Evolutionary conservation across 2,113 vertebrate species (phyloP).

Genomic region (Candoia aspera): DNA sequence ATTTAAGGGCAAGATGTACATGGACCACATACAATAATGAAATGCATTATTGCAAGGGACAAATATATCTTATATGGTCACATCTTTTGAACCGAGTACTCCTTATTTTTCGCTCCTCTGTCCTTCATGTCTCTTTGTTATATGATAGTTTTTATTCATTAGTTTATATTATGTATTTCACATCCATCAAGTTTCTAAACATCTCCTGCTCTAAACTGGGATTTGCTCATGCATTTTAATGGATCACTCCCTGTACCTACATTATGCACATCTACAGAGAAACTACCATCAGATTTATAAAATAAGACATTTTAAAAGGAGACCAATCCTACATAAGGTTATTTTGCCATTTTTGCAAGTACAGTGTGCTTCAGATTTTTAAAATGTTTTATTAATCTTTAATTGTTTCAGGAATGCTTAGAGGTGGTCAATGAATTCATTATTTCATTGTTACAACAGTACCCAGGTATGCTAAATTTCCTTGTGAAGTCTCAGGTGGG

Average conservation of each 20-base stretch:
- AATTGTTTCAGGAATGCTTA: background rate
- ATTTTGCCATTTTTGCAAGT: background rate
- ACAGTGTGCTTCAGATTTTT: background rate
- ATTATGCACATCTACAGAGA: background rate
- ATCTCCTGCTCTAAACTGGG: background rate
- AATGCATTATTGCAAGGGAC: background rate
- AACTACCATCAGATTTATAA: background rate
- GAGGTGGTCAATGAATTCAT: background rate
- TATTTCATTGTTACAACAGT: background rate
- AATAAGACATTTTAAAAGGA: slow-evolving; percentile 5
- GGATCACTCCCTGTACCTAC: background rate
- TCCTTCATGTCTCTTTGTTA: background rate
- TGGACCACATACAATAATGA: background rate
- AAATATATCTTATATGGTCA: background rate
- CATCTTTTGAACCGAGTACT: background rate
- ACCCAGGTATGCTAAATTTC: background rate
- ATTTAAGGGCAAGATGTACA: background rate
- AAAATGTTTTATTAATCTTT: slow-evolving; percentile 6
- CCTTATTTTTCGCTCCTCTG: background rate
- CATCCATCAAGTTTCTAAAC: background rate
- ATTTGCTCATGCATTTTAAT: slow-evolving; percentile 1
- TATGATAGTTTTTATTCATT: background rate
- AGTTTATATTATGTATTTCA: background rate
- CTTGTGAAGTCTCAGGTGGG: slow-evolving; percentile 3
- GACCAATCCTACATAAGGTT: background rate